A percentile compares a stretch with the other conserved stretches of the same genome.
Conservation (phyloP, 1,140 invertebrate genomes). For the Cyclargus thomasi region DNA sequence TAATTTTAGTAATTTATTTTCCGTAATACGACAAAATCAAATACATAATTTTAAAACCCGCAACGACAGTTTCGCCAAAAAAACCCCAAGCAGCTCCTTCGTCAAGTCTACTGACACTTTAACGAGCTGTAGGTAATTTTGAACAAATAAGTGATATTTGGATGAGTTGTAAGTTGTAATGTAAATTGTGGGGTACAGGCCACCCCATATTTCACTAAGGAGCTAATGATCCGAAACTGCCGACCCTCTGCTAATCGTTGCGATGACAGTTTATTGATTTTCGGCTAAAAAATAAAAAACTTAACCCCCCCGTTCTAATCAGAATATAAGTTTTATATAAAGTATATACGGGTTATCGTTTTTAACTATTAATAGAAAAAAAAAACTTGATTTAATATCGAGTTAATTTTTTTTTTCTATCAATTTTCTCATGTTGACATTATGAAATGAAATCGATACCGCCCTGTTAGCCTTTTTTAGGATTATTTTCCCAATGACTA, state of each 20-base stretch:
- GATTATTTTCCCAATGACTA: no score
- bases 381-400: no score
- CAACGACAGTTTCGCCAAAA: background rate
- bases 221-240: conserved; percentile 45
- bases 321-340: background rate
- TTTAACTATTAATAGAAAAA: no score
- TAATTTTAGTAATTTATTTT: no score
- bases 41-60: no score
- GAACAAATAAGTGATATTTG: conserved; percentile 9
- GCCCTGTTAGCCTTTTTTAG: no score
- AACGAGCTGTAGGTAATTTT: background rate
- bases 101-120: background rate
- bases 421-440: no score
- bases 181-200: conserved; percentile 33
- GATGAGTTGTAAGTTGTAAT: conserved; percentile 25
- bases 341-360: no score
- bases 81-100: background rate
- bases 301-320: background rate
- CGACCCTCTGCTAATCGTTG: conserved; percentile 14
- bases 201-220: conserved; percentile 29
- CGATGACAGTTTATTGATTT: conserved; percentile 10
- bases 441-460: no score
- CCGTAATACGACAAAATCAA: no score
- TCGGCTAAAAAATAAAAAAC: background rate
- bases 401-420: no score